A percentile compares a stretch with the other conserved stretches of the same genome.
Conservation (phyloP, 1,140 invertebrate genomes). For the Elymnias hypermnestra region DNA sequence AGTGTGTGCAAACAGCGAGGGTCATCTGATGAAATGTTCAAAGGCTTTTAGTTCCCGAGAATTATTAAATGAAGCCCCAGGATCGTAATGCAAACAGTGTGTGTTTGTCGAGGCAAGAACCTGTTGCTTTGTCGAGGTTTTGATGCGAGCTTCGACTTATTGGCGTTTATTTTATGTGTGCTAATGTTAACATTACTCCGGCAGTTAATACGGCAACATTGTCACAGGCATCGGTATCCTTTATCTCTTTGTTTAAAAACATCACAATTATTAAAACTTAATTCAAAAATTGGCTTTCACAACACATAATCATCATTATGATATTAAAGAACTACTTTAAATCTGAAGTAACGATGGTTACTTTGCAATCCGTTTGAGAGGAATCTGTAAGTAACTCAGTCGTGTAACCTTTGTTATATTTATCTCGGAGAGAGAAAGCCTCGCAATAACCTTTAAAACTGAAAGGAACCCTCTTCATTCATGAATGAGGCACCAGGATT, state of each 20-base stretch:
- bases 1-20: slow-evolving; percentile 72
- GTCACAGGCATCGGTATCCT: slow-evolving; percentile 27
- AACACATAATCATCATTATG: no score
- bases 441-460: no score
- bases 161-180: slow-evolving; percentile 70
- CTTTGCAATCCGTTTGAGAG: no score
- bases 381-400: no score
- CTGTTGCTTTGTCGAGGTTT: slow-evolving; percentile 69
- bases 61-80: slow-evolving; percentile 75
- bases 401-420: no score
- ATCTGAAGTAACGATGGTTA: no score
- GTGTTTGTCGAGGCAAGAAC: slow-evolving; percentile 67
- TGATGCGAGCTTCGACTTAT: slow-evolving; percentile 67
- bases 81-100: slow-evolving; percentile 72
- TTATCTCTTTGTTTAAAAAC: slow-evolving; percentile 15
- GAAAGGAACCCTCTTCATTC: no score
- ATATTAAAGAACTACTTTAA: no score
- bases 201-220: slow-evolving; percentile 60
- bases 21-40: slow-evolving; percentile 75
- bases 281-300: no score
- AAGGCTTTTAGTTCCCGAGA: slow-evolving; percentile 75
- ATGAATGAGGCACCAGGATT: no score
- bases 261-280: no score
- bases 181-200: slow-evolving; percentile 61
- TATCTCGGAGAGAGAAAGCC: no score